Conservation (phyloP, 1,140 invertebrate genomes). For the Macrobrachium rosenbergii region DNA sequence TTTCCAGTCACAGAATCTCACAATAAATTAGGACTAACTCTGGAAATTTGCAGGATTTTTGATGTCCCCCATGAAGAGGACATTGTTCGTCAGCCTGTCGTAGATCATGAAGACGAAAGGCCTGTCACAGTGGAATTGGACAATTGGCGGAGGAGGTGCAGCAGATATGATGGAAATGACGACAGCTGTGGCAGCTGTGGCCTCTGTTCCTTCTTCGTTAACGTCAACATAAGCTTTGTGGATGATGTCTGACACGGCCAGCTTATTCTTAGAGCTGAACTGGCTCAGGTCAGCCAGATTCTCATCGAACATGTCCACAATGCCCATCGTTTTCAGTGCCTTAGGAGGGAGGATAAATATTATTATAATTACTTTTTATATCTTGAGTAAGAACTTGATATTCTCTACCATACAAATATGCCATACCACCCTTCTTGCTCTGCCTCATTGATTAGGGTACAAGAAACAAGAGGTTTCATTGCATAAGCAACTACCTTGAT, state of each 20-base stretch:
- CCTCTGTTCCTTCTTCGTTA: conserved; percentile 82
- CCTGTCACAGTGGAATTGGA: conserved; percentile 85
- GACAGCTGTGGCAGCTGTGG: conserved; percentile 69
- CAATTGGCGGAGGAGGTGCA: conserved; percentile 69
- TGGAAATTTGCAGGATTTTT: conserved; percentile 66
- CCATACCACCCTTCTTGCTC: neutral
- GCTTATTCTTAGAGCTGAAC: neutral
- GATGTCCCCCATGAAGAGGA: conserved; percentile 85
- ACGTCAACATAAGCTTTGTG: conserved; percentile 87
- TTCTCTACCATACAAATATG: neutral
- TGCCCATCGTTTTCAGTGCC: conserved; percentile 14
- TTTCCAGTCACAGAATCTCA: no score
- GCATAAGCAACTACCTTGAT: no score
- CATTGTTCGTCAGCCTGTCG: conserved; percentile 77
- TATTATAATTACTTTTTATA: neutral
- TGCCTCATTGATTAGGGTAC: no score
- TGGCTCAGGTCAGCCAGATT: neutral
- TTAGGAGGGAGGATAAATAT: neutral
- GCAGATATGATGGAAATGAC: conserved; percentile 71
- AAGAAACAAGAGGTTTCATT: no score
- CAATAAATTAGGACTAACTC: no score
- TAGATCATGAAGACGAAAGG: conserved; percentile 89
- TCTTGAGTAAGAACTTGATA: neutral
- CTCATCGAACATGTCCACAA: neutral
- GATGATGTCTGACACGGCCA: conserved; percentile 74